Conservation (phyloP, 2,888 invertebrate species). For the Geotrupes spiniger region DNA sequence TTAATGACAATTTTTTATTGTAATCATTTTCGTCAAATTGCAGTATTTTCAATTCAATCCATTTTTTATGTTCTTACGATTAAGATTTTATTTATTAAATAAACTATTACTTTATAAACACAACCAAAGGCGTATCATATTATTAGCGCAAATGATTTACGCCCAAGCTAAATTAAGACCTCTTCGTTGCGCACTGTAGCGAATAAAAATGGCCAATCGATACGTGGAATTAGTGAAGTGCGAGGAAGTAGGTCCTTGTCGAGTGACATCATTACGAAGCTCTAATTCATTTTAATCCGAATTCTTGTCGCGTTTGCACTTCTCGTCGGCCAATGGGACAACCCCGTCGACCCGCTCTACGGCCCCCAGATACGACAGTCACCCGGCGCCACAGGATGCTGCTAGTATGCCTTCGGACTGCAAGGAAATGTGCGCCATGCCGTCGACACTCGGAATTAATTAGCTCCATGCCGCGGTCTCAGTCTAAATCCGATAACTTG, state of each 20-base stretch:
- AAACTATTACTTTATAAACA: no score
- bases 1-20: no score
- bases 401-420: slow-evolving; percentile 17
- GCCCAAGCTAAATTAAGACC: no score
- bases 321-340: slow-evolving; percentile 29
- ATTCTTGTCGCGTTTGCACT: slow-evolving; percentile 30
- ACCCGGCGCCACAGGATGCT: slow-evolving; percentile 1
- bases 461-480: slow-evolving; percentile 13
- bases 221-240: slow-evolving; percentile 13
- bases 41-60: no score
- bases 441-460: slow-evolving; percentile 20
- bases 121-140: no score
- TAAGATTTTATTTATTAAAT: no score
- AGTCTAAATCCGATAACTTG: slow-evolving; percentile 6
- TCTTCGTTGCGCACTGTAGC: no score
- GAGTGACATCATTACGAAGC: slow-evolving; percentile 23
- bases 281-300: slow-evolving; percentile 32
- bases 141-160: no score
- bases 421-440: slow-evolving; percentile 16
- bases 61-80: no score
- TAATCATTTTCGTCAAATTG: no score
- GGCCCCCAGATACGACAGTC: not conserved
- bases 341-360: slow-evolving; percentile 14
- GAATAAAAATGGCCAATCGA: no score
- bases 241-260: slow-evolving; percentile 1